Evolutionary conservation across 2,888 invertebrate genomes (phyloP).

Genomic region (Archips crataeganus): DNA sequence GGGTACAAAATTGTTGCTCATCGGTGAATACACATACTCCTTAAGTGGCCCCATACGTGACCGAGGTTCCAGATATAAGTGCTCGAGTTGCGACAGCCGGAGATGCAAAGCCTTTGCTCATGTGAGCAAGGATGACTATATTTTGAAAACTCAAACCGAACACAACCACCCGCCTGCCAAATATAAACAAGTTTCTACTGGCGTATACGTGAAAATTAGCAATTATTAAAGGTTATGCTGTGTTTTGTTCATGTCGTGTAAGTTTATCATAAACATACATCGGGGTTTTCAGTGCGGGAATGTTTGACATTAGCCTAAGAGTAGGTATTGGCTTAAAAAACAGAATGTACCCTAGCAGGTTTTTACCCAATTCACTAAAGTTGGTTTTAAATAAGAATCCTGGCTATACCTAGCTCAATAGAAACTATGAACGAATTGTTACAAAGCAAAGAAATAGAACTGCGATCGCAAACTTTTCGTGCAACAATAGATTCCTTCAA

Average conservation of each 20-base stretch:
- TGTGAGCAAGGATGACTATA: conserved; percentile 47
- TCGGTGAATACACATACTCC: conserved; percentile 51
- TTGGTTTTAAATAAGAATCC: no score
- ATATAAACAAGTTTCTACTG: conserved; percentile 33
- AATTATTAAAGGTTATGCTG: background rate
- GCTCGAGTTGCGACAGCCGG: conserved; percentile 48
- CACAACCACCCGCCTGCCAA: conserved; percentile 50
- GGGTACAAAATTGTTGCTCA: conserved; percentile 49
- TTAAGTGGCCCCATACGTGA: conserved; percentile 42
- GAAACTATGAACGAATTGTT: no score
- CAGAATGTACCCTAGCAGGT: no score
- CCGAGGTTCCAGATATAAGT: conserved; percentile 50
- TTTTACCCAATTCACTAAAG: no score
- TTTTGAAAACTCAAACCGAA: conserved; percentile 38
- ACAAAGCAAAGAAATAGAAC: no score
- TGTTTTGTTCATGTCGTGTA: background rate
- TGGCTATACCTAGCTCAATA: no score
- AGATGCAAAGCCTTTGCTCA: conserved; percentile 53
- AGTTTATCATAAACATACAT: no score
- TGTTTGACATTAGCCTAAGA: no score
- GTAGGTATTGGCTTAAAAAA: no score
- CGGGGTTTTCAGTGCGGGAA: no score
- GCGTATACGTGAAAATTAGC: conserved; percentile 23
- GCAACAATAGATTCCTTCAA: no score
- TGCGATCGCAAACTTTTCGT: no score